Evolutionary conservation across 2,888 invertebrate species (phyloP).

Genomic region (Melanostoma scalare): DNA sequence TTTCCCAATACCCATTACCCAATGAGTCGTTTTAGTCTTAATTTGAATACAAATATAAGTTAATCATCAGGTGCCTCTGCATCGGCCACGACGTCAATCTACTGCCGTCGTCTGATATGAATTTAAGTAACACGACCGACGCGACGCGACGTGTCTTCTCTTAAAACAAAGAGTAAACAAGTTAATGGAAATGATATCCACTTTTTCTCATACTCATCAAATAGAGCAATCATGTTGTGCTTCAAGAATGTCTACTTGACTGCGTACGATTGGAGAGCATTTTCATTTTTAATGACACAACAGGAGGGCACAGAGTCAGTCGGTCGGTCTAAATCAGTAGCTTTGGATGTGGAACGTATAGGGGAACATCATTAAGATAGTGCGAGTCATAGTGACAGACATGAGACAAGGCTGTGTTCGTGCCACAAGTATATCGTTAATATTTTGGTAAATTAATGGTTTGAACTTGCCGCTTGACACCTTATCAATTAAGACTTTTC

Average conservation of each 20-base stretch:
- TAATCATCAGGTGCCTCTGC: conserved; percentile 52
- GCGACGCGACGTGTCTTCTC: conserved; percentile 24
- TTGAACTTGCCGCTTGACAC: conserved; percentile 56
- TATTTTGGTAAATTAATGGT: conserved; percentile 37
- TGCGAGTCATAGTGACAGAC: conserved; percentile 30
- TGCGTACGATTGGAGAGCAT: conserved; percentile 9
- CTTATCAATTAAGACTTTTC: conserved; percentile 64
- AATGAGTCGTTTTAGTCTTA: neutral
- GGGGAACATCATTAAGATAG: conserved; percentile 37
- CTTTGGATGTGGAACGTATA: conserved; percentile 42
- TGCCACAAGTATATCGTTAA: neutral
- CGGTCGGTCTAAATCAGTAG: conserved; percentile 18
- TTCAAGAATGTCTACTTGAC: neutral
- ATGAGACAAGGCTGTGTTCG: conserved; percentile 23
- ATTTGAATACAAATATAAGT: conserved; percentile 60
- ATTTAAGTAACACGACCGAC: conserved; percentile 8
- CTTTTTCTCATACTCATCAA: conserved; percentile 25
- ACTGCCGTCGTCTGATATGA: conserved; percentile 31
- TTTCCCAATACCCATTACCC: conserved; percentile 1
- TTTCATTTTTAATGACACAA: conserved; percentile 21
- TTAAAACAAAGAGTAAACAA: conserved; percentile 43
- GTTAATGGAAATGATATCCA: conserved; percentile 49
- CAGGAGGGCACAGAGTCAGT: conserved; percentile 30
- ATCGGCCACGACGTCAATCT: neutral
- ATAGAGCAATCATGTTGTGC: conserved; percentile 48